These are phyloP conservation scores for Eonycteris spelaea DNA, from an alignment of 2,113 vertebrate species.

Conservation along the genomic window DNA sequence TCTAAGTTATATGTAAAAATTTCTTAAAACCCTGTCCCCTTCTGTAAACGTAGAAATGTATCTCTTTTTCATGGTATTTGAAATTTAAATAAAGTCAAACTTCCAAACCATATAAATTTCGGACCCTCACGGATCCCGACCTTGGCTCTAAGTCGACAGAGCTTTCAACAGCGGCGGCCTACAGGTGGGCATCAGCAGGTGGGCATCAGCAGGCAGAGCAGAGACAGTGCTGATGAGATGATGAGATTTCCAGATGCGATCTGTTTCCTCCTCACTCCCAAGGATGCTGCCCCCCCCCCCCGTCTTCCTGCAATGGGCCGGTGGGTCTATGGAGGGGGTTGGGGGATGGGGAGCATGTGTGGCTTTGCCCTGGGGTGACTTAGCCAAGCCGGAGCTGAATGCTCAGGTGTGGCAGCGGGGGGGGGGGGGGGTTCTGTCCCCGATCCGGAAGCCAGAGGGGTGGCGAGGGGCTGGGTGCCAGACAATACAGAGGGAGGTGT, in stretches of 20 bases:
- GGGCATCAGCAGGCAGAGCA: not conserved
- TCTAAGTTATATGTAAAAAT: not conserved
- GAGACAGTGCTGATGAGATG: not conserved
- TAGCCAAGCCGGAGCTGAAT: no score
- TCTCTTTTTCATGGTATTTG: not conserved
- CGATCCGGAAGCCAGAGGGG: not conserved
- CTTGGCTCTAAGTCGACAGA: not conserved
- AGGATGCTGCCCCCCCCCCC: not conserved
- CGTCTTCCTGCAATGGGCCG: not conserved
- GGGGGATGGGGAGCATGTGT: no score
- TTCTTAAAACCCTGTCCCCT: not conserved
- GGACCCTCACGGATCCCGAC: not conserved
- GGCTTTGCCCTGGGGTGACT: not conserved
- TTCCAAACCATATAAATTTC: not conserved
- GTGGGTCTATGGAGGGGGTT: no score
- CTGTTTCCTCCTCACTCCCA: not conserved
- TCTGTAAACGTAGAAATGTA: not conserved
- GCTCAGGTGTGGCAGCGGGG: not conserved
- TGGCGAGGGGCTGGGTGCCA: not conserved
- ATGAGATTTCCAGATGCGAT: not conserved
- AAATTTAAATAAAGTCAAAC: not conserved
- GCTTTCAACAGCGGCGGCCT: not conserved
- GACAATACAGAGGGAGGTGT: no score
- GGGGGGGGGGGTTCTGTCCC: no score
- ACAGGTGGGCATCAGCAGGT: not conserved